Evolutionary conservation across 2,797 vertebrate genomes (phyloP).

Genomic region (Mus spretus): DNA sequence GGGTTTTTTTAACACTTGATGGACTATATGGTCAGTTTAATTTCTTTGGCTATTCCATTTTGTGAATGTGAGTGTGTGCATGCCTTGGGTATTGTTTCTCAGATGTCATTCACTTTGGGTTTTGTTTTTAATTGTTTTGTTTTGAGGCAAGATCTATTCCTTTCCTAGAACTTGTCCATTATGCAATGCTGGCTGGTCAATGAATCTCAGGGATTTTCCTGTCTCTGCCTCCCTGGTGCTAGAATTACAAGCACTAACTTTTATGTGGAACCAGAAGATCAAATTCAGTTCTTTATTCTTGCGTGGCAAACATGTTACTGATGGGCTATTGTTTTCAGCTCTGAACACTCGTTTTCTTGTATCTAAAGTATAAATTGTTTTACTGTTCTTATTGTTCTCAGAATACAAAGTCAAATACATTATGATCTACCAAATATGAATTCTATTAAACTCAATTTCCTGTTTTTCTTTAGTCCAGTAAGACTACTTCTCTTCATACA

Average conservation of each 20-base stretch:
- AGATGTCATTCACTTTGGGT: background rate
- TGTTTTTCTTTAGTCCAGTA: constrained; percentile 26
- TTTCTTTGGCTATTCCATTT: constrained; percentile 27
- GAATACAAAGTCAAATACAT: constrained; percentile 58
- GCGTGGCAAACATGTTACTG: background rate
- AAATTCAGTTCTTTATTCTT: background rate
- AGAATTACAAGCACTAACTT: background rate
- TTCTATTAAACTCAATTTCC: constrained; percentile 42
- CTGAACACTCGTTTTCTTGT: background rate
- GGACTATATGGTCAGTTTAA: background rate
- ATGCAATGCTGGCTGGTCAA: background rate
- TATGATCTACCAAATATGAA: constrained; percentile 10
- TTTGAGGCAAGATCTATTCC: background rate
- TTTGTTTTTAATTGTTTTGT: background rate
- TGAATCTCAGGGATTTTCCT: background rate
- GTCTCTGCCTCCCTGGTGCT: background rate
- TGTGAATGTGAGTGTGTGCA: background rate
- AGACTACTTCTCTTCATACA: constrained; percentile 8
- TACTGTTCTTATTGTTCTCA: constrained; percentile 19
- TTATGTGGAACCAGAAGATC: background rate
- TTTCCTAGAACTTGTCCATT: background rate
- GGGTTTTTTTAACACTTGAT: constrained; percentile 21
- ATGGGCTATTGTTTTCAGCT: background rate
- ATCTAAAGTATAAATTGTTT: constrained; percentile 44
- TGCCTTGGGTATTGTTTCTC: background rate